phyloP scores from a whole-genome alignment of 2,113 vertebrate genomes.

The Mungos mungo region DNA sequence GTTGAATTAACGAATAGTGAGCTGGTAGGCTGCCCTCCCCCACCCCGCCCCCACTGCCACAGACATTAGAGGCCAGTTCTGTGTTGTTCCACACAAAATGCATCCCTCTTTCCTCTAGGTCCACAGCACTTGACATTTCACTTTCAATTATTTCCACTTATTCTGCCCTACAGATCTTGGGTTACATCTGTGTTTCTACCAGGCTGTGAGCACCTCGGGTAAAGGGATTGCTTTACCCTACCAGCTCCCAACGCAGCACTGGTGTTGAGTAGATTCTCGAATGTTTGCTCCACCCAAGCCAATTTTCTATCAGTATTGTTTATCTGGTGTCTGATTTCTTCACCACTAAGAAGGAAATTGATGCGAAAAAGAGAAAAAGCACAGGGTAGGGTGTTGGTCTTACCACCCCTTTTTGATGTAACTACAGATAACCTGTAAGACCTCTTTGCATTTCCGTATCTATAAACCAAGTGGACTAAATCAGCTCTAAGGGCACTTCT shows the following conservation, averaged over 20 bases:
- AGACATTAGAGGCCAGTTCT: neutral
- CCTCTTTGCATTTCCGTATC: neutral
- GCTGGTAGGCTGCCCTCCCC: neutral
- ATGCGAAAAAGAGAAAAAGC: neutral
- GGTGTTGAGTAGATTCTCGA: neutral
- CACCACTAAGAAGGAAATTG: slow-evolving; percentile 8
- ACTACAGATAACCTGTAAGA: neutral
- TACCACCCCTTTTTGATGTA: neutral
- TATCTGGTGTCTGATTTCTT: slow-evolving; percentile 17
- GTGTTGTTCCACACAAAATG: neutral
- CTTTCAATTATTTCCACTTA: neutral
- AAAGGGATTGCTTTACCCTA: neutral
- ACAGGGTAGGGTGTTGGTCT: neutral
- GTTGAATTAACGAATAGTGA: neutral
- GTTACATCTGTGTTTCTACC: neutral
- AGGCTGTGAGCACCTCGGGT: neutral
- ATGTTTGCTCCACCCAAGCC: neutral
- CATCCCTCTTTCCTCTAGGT: neutral
- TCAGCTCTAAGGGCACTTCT: neutral
- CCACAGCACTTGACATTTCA: neutral
- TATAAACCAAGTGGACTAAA: neutral
- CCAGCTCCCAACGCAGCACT: neutral
- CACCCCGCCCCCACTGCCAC: neutral
- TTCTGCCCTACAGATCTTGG: neutral
- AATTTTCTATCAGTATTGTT: neutral